These are phyloP conservation scores for Lithophane socia DNA, from an alignment of 2,888 invertebrate genomes.

Conservation along the genomic window DNA sequence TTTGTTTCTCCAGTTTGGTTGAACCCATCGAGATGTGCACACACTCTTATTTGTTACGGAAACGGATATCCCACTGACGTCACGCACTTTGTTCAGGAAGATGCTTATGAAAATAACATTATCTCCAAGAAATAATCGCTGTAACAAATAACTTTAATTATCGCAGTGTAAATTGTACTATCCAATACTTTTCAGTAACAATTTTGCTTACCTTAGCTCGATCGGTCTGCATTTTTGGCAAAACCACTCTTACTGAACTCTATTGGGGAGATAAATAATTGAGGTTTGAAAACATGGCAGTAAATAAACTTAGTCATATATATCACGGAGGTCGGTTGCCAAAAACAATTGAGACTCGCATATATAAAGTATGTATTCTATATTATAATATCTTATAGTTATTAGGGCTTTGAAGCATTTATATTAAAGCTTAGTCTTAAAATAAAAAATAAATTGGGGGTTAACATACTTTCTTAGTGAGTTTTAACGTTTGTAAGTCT, in stretches of 20 bases:
- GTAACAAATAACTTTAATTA: neutral
- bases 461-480: neutral
- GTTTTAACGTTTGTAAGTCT: neutral
- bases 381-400: neutral
- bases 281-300: conserved; percentile 9
- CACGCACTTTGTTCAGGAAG: neutral
- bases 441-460: too few relatives aligned
- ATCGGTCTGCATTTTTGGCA: neutral
- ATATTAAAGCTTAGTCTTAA: neutral
- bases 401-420: neutral
- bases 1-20: neutral
- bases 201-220: neutral
- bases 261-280: neutral
- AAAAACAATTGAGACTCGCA: conserved; percentile 30
- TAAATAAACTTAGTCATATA: conserved; percentile 14
- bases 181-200: neutral
- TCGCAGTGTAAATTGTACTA: neutral
- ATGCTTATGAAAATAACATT: neutral
- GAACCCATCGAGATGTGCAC: neutral
- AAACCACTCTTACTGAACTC: neutral
- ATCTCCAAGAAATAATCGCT: neutral
- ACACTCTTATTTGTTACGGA: neutral
- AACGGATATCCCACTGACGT: neutral
- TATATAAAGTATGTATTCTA: neutral
- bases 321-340: conserved; percentile 8